Evolutionary conservation across 2,888 invertebrate species (phyloP), one percentile per base, ranked within the genome.

Genomic region (Drosophila lacicola): DNA sequence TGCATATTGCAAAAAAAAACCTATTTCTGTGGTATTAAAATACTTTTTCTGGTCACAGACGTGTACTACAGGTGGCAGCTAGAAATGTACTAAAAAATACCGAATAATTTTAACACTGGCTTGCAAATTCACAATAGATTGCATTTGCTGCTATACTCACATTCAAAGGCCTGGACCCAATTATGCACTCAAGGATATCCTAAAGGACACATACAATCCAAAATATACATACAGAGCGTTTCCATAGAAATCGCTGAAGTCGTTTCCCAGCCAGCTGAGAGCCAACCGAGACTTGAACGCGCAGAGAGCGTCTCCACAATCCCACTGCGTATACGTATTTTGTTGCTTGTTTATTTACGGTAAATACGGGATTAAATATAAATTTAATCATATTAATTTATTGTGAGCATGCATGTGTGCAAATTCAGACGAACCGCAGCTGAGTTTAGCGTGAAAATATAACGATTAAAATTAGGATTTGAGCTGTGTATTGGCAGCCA

Each of bases 251-350:
- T 58, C 57, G 39, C 46, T 41, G 45, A 41, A 60, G 41, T 17
- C 47, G 63, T 39, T 46, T 47, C 21, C 34, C 56, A 51, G 37
- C 37, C 5, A 45, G 56, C 21, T 46, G 42, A 42, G 42, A 42
- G 42, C 49, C 47, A 51, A 37, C 53, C n/a, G 34, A 57, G 51
- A 67, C 34, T 51, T 42, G 19, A 41, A 61, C 68, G 37, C 14
- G 45, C 29, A 64, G 39, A 60, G 53, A 70, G 37, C 53, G 21
- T 55, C 14, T 41, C 29, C 11, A 54, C 49, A 51, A 36, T 44
- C 37, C 57, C 57, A 41, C 55, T 55, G 63, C 74, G 74, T 74
- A 74, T 74, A 71, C 74, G 71, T 67, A 49, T 54, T 73, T 41
- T 37, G 19, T 39, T 46, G 45, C 58, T 74, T 62, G 56, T 53